These are phyloP conservation scores for Drosophila truncata DNA, from an alignment of 1,140 invertebrate species.

Conservation along the genomic window DNA sequence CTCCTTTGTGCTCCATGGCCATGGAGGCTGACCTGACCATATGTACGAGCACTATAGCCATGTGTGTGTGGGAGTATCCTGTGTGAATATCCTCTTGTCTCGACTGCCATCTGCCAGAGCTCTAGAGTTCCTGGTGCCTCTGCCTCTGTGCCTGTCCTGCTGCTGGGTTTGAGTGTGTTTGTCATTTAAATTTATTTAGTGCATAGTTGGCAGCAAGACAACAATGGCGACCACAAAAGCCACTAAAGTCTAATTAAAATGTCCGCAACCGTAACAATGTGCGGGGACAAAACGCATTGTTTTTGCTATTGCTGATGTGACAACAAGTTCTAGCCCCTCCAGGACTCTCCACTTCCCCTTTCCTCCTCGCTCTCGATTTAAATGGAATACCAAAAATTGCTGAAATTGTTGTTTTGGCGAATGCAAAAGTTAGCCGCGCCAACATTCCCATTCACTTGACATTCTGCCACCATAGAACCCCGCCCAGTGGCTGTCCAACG, in stretches of 20 bases:
- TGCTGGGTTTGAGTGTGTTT: constrained; percentile 38
- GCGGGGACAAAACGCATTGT: constrained; percentile 21
- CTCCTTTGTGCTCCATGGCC: neutral
- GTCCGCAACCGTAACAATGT: constrained; percentile 54
- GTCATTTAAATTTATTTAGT: constrained; percentile 62
- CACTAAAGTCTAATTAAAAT: constrained; percentile 67
- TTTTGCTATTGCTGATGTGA: constrained; percentile 35
- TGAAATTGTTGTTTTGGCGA: constrained; percentile 40
- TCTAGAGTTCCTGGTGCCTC: neutral
- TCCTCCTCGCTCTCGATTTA: constrained; percentile 15
- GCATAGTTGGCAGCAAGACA: constrained; percentile 46
- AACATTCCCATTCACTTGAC: constrained; percentile 30
- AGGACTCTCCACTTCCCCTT: too few relatives aligned
- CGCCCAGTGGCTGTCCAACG: neutral
- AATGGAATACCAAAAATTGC: constrained; percentile 48
- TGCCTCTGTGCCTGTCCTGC: neutral
- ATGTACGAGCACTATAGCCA: neutral
- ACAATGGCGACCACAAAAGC: constrained; percentile 59
- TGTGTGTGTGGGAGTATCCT: neutral
- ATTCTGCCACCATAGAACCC: constrained; percentile 25
- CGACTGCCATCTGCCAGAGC: constrained; percentile 1
- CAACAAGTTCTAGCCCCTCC: constrained; percentile 16
- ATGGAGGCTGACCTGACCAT: neutral
- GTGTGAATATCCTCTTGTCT: constrained; percentile 4
- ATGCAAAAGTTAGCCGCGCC: constrained; percentile 34